Percentiles rank a stretch among this genome's conserved stretches.
phyloP scores from a whole-genome alignment of 2,797 vertebrate species.

The Halcyon smyrnensis region DNA sequence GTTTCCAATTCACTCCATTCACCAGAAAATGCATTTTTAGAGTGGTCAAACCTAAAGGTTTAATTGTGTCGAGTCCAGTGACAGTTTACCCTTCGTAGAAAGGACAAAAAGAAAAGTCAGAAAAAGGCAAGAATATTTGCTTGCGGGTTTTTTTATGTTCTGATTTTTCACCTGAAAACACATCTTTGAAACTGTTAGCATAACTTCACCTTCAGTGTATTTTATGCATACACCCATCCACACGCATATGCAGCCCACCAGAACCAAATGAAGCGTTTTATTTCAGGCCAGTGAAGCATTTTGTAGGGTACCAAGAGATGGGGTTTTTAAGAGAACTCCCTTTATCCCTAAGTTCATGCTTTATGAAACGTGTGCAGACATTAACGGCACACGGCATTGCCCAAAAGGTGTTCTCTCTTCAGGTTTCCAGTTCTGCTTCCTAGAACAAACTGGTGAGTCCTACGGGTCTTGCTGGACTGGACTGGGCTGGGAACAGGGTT shows the following conservation, averaged over 20 bases:
- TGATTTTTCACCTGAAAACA: not conserved
- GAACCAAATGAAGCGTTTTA: not conserved
- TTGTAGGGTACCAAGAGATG: not conserved
- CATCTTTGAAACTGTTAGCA: not conserved
- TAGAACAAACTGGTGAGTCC: not conserved
- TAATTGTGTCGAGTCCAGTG: not conserved
- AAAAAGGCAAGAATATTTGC: not conserved
- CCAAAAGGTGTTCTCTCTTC: not conserved
- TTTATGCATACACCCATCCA: not conserved
- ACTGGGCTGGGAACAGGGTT: slow-evolving; percentile 42
- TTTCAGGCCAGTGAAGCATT: not conserved
- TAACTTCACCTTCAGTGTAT: not conserved
- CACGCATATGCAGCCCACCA: not conserved
- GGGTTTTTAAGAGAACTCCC: not conserved
- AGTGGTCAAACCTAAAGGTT: not conserved
- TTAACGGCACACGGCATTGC: not conserved
- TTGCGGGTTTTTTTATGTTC: not conserved
- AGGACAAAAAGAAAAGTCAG: not conserved
- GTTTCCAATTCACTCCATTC: not conserved
- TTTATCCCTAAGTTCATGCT: not conserved
- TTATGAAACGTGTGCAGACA: not conserved
- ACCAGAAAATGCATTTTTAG: not conserved
- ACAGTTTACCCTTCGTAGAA: not conserved
- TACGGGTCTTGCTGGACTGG: not conserved
- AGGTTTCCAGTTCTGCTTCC: not conserved